Percentiles rank a stretch among this genome's conserved stretches.
These are phyloP conservation scores for Neotragus pygmaeus DNA, from an alignment of 2,113 vertebrate species.

Conservation along the genomic window DNA sequence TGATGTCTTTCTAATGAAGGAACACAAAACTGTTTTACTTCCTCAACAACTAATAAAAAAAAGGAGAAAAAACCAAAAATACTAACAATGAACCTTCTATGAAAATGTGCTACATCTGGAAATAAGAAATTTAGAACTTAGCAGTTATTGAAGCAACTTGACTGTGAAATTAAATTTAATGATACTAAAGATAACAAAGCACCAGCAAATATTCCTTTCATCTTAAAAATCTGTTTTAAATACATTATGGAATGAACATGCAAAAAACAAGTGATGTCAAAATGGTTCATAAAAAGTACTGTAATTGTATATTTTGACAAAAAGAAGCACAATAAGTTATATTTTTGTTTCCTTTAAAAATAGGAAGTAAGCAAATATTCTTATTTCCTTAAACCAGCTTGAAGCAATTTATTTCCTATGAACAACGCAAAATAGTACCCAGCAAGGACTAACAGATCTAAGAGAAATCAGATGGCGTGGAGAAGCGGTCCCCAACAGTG, in stretches of 20 bases:
- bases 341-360: not conserved
- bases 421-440: slow-evolving; percentile 3
- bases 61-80: not conserved
- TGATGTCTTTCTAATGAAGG: slow-evolving; percentile 30
- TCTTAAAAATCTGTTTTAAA: slow-evolving; percentile 8
- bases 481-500: not conserved
- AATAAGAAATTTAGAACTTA: not conserved
- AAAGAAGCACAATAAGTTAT: not conserved
- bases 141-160: not conserved
- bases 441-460: not conserved
- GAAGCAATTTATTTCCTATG: slow-evolving; percentile 38
- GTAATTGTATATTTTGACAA: not conserved
- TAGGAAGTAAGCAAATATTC: slow-evolving; percentile 29
- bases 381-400: slow-evolving; percentile 33
- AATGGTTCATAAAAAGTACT: slow-evolving; percentile 9
- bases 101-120: slow-evolving; percentile 4
- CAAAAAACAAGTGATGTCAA: slow-evolving; percentile 22
- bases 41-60: not conserved
- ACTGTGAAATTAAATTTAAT: slow-evolving; percentile 32
- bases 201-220: not conserved
- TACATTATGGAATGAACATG: not conserved
- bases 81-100: not conserved
- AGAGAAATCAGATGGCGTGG: not conserved
- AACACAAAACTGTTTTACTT: not conserved
- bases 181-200: slow-evolving; percentile 35